These are phyloP conservation scores for Synanthedon formicaeformis DNA, from an alignment of 2,888 invertebrate species.

Conservation along the genomic window DNA sequence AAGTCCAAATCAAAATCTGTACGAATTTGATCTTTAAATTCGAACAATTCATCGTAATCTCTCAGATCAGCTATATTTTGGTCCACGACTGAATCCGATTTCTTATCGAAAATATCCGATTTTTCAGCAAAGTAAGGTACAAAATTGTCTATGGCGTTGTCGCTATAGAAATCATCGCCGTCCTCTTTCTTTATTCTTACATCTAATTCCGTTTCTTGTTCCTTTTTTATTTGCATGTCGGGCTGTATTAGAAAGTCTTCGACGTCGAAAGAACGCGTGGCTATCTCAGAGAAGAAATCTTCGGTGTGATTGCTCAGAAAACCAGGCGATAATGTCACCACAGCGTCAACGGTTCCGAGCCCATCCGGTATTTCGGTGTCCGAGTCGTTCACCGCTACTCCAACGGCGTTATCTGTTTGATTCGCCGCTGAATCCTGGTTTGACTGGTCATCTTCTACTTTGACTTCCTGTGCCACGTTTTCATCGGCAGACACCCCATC, in stretches of 20 bases:
- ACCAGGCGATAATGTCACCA: slow-evolving; percentile 51
- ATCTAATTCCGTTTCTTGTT: slow-evolving; percentile 26
- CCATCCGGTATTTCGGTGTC: slow-evolving; percentile 7
- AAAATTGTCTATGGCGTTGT: slow-evolving; percentile 57
- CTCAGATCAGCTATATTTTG: slow-evolving; percentile 71
- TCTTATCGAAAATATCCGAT: slow-evolving; percentile 44
- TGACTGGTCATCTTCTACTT: slow-evolving; percentile 34
- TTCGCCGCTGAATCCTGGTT: slow-evolving; percentile 3
- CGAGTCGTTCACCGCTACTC: background rate
- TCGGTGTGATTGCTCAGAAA: slow-evolving; percentile 46
- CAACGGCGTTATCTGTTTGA: slow-evolving; percentile 18
- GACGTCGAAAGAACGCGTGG: slow-evolving; percentile 54
- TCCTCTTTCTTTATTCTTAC: slow-evolving; percentile 42
- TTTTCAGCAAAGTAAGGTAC: slow-evolving; percentile 52
- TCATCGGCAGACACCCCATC: slow-evolving; percentile 58
- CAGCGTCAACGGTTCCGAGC: slow-evolving; percentile 27
- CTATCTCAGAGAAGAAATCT: slow-evolving; percentile 55
- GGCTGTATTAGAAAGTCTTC: slow-evolving; percentile 51
- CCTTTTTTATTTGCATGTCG: slow-evolving; percentile 54
- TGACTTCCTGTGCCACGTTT: slow-evolving; percentile 59
- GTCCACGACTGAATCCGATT: slow-evolving; percentile 58
- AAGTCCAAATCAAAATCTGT: slow-evolving; percentile 57
- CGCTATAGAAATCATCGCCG: slow-evolving; percentile 46
- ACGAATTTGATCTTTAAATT: slow-evolving; percentile 46
- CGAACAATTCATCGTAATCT: slow-evolving; percentile 61